phyloP scores from a whole-genome alignment of 2,888 invertebrate species.

The Calliphora vomitoria region DNA sequence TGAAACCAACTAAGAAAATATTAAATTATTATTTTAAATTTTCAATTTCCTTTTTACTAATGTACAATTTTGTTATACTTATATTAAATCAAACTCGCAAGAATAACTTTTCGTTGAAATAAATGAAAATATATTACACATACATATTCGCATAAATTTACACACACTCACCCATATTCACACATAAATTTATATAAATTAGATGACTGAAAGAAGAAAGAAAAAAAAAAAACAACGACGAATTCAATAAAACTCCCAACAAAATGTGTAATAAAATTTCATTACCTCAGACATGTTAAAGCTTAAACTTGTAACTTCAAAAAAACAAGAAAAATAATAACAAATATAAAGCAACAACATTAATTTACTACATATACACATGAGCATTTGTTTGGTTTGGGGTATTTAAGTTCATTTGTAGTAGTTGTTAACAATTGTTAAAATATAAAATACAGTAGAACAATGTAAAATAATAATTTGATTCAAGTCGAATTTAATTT shows the following conservation, averaged over 20 bases:
- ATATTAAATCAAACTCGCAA: not conserved
- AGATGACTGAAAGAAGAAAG: not conserved
- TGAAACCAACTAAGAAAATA: not conserved
- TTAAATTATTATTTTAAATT: not conserved
- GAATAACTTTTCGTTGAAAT: not conserved
- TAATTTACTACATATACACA: not conserved
- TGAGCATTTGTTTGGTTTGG: not conserved
- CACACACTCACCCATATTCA: not conserved
- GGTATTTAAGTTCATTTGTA: not conserved
- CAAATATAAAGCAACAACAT: conserved; percentile 7
- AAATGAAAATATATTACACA: not conserved
- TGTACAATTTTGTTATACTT: not conserved
- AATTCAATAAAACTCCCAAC: conserved; percentile 32
- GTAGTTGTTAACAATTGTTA: conserved; percentile 15
- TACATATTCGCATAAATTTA: not conserved
- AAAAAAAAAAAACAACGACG: not conserved
- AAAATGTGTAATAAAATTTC: conserved; percentile 44
- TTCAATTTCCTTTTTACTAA: too few relatives aligned
- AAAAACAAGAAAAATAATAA: not conserved
- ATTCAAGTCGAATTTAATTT: too few relatives aligned
- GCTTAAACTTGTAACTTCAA: conserved; percentile 14
- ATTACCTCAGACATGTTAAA: conserved; percentile 47
- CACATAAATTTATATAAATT: conserved; percentile 40
- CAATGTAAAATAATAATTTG: not conserved
- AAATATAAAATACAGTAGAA: not conserved